Evolutionary conservation across 2,888 invertebrate genomes (phyloP), one percentile per base, ranked within the genome.

Genomic region (Drosophila ochracea): DNA sequence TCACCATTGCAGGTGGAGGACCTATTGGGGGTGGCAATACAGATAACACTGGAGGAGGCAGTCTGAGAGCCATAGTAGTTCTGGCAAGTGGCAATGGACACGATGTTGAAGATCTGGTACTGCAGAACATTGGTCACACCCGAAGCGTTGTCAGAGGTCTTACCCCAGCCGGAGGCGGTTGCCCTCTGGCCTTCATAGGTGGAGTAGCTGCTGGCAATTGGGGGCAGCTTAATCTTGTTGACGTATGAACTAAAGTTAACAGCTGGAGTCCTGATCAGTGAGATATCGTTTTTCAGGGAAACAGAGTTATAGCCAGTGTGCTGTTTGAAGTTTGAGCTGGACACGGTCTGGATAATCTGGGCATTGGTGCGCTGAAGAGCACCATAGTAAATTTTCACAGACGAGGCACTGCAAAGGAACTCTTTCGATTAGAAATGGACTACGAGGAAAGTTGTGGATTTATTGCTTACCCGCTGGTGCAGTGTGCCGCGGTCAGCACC

Each of bases 111-210:
- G 10, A 49, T 31, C 0, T 91, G 91, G 64, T 86, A 91, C 67
- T 93, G 90, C 43, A 94, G 89, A 4, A 89, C 91, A n/a, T 71
- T 76, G 59, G 86, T 65, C 28, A 89, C 88, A 57, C 55, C 13
- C 43, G 72, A 21, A n/a, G 73, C 76, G 4, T 62, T 30, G 41
- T 92, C 92, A 4, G 86, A 87, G 58, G 33, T 79, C 68, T 86
- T 91, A 58, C 94, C 94, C 94, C 94, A 94, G 31, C 94, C 94
- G 66, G 93, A 93, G 39, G 93, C 93, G 25, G 90, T 78, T 13
- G 91, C 93, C 3, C 43, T 41, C 5, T 84, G 68, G 13, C 92
- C 92, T n/a, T 84, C 83, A 61, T 93, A 93, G 49, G 73, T 89
- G 16, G 90, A 83, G 69, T 92, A 91, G 41, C 70, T 61, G 49